These are phyloP conservation scores for Entomyzon cyanotis DNA, from an alignment of 2,113 vertebrate species.

Conservation along the genomic window DNA sequence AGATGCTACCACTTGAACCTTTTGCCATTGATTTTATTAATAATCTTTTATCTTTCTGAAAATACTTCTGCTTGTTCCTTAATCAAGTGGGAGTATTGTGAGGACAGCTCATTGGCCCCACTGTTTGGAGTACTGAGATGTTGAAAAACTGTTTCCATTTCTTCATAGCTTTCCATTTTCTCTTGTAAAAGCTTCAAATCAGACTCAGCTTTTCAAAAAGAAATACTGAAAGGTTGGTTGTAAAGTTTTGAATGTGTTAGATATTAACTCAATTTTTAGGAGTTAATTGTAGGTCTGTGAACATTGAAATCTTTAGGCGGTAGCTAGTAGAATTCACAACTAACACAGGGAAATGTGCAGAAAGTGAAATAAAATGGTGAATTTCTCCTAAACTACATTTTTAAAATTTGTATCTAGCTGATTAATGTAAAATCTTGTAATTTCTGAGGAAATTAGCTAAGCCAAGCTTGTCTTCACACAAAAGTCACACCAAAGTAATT, in stretches of 20 bases:
- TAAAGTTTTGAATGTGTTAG: not conserved
- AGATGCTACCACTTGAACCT: not conserved
- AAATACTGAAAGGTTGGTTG: not conserved
- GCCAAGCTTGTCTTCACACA: not conserved
- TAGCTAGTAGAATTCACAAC: not conserved
- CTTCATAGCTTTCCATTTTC: not conserved
- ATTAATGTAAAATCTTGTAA: not conserved
- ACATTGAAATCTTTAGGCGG: not conserved
- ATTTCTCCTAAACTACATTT: not conserved
- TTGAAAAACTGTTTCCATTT: not conserved
- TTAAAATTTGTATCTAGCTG: not conserved
- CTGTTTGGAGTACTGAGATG: not conserved
- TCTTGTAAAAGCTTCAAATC: not conserved
- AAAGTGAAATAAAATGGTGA: not conserved
- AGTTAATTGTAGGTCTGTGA: not conserved
- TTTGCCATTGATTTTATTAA: not conserved
- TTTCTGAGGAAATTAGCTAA: slow-evolving; percentile 29
- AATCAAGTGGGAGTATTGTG: not conserved
- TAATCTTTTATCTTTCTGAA: not conserved
- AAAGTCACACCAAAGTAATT: slow-evolving; percentile 46
- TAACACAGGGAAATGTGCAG: not conserved
- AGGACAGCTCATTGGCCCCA: not conserved
- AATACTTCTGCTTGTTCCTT: not conserved
- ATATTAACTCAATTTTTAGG: not conserved
- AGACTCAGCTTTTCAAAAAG: not conserved